A percentile compares a stretch with the other conserved stretches of the same genome.
These are phyloP conservation scores for Zingel zingel DNA, from an alignment of 2,113 vertebrate genomes.

Conservation along the genomic window DNA sequence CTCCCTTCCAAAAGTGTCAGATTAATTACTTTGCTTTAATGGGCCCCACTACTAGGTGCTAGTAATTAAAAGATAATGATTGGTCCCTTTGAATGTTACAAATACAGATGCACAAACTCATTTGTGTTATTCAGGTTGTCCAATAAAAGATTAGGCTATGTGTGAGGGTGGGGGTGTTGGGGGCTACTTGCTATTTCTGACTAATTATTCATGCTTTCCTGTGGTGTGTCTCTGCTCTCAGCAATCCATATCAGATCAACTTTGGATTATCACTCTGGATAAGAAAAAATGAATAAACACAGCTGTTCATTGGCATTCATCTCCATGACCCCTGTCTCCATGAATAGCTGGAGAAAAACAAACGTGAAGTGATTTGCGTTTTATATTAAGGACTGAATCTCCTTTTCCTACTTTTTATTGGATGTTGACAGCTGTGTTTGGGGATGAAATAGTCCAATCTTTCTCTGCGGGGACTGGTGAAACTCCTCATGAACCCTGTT, in stretches of 20 bases:
- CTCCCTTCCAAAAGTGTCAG: slow-evolving; percentile 77
- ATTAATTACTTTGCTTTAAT: slow-evolving; percentile 86
- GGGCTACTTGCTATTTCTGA: slow-evolving; percentile 49
- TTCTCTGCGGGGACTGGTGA: slow-evolving; percentile 24
- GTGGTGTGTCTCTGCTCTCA: slow-evolving; percentile 47
- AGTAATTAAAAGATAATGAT: slow-evolving; percentile 88
- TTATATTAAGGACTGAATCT: slow-evolving; percentile 30
- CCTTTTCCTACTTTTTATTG: slow-evolving; percentile 45
- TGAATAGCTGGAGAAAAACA: slow-evolving; percentile 45
- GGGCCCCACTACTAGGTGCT: slow-evolving; percentile 77
- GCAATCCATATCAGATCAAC: slow-evolving; percentile 62
- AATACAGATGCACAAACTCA: slow-evolving; percentile 82
- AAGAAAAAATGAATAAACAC: slow-evolving; percentile 66
- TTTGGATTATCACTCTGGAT: slow-evolving; percentile 66
- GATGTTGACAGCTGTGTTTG: slow-evolving; percentile 59
- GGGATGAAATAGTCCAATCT: slow-evolving; percentile 39
- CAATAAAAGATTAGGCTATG: slow-evolving; percentile 77
- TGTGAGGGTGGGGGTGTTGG: slow-evolving; percentile 30
- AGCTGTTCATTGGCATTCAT: slow-evolving; percentile 65
- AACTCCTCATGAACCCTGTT: slow-evolving; percentile 36
- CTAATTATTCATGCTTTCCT: slow-evolving; percentile 56
- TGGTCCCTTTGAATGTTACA: slow-evolving; percentile 84
- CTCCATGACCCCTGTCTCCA: slow-evolving; percentile 40
- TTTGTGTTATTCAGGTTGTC: slow-evolving; percentile 82
- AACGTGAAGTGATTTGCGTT: slow-evolving; percentile 64